Conservation (phyloP, 2,888 invertebrate species). For the Quadroppia sp. region DNA sequence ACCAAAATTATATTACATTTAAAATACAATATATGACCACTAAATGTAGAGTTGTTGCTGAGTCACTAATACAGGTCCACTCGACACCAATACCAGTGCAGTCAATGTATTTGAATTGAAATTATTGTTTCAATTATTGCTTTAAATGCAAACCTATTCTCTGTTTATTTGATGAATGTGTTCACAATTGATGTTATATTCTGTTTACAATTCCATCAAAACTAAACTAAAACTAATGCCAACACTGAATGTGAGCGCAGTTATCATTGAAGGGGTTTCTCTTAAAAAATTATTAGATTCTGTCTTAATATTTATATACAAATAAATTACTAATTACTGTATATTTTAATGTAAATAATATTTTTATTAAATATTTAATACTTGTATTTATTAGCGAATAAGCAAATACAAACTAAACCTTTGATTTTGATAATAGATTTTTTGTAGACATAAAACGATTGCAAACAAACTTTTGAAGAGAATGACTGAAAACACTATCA, state of each 20-base stretch:
- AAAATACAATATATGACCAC: background rate
- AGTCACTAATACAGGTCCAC: background rate
- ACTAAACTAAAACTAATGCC: no score
- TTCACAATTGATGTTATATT: background rate
- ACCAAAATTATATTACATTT: background rate
- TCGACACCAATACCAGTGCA: background rate
- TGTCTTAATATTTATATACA: no score
- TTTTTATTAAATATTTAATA: background rate
- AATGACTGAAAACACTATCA: background rate
- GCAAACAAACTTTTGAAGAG: background rate
- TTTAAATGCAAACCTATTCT: background rate
- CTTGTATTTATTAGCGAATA: background rate
- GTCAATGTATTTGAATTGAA: background rate
- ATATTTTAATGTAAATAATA: no score
- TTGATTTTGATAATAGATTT: conserved; percentile 21
- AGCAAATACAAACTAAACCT: conserved; percentile 7
- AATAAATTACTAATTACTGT: no score
- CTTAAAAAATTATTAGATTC: no score
- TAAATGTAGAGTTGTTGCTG: background rate
- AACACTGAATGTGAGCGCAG: no score
- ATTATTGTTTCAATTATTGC: background rate
- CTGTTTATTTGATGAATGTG: background rate
- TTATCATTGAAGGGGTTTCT: no score
- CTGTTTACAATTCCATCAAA: no score
- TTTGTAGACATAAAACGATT: background rate